Conservation (phyloP, 2,113 vertebrate species). For the Lophura nycthemera region DNA sequence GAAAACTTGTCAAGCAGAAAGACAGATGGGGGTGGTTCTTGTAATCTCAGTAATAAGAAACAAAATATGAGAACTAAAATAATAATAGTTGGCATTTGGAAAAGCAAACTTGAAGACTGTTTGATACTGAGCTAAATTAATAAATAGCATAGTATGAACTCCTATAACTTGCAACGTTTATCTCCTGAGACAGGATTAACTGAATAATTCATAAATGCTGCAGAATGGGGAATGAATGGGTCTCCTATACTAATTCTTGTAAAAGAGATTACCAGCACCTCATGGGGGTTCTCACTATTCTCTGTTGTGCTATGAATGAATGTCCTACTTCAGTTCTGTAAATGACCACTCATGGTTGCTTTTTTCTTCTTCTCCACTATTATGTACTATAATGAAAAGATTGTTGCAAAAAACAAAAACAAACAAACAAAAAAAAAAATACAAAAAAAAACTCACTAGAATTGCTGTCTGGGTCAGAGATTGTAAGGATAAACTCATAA, state of each 20-base stretch:
- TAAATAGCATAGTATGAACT: background rate
- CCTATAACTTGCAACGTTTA: background rate
- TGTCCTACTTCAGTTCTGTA: background rate
- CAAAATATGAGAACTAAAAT: background rate
- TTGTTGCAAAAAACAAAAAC: background rate
- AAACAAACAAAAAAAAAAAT: too few relatives aligned
- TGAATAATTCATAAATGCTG: slow-evolving; percentile 29
- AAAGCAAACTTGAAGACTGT: background rate
- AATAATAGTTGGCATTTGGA: background rate
- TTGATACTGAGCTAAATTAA: background rate
- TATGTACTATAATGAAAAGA: background rate
- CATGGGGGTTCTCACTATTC: background rate
- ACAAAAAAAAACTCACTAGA: background rate
- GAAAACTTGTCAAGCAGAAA: slow-evolving; percentile 7
- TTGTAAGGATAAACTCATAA: background rate
- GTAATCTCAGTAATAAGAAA: slow-evolving; percentile 7
- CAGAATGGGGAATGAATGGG: background rate
- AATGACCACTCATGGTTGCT: background rate
- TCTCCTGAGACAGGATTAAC: background rate
- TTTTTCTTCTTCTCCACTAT: background rate
- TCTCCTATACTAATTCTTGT: background rate
- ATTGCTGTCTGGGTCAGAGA: background rate
- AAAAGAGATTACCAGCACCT: slow-evolving; percentile 9
- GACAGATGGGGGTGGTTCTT: background rate
- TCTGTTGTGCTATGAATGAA: background rate